Base-by-base conservation (phyloP, 2,888 invertebrate species). In the Synergus laeviventris region DNA sequence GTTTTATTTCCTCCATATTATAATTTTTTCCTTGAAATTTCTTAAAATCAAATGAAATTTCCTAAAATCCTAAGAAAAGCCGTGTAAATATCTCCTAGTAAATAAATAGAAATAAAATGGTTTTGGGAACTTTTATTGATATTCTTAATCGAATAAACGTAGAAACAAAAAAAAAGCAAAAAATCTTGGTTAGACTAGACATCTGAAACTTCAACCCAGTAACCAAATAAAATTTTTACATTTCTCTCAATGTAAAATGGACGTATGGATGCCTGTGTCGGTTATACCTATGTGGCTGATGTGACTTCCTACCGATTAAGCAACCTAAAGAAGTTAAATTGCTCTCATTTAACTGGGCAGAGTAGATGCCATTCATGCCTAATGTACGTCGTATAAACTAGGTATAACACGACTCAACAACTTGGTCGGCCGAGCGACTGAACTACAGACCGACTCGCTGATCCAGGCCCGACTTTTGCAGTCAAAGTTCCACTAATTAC, bases 261-360 rank as follows among this genome's bases (percentile, higher is more conserved):
- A 45, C 42, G n/a, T 70, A 70, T 70, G 81, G 82, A 82, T 82
- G 82, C 80, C 83, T 85, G 85, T 86, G 85, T 85, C 81, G 84
- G 83, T 85, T 87, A 87, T 88, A 87, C 87, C 86, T 88, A 87
- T 87, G 86, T 86, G 87, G 84, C 86, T 87, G 88, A 91, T 90
- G 90, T 89, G 91, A 91, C 91, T 91, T 91, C 91, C 91, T 91
- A 91, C 90, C 89, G 90, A 91, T 91, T 91, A 91, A 91, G 89
- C 90, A 90, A 89, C 90, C 89, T 90, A 90, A 91, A 91, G 90
- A 91, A 91, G 87, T 89, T 91, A 91, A 91, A 91, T 91, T 91
- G 91, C 90, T 91, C 90, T 91, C 90, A 91, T 91, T 91, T 89
- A 91, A 89, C 88, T 87, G 88, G 86, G 86, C 89, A 86, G 89